Conservation (phyloP, 2,888 invertebrate species). For the Drosophila quinaria region DNA sequence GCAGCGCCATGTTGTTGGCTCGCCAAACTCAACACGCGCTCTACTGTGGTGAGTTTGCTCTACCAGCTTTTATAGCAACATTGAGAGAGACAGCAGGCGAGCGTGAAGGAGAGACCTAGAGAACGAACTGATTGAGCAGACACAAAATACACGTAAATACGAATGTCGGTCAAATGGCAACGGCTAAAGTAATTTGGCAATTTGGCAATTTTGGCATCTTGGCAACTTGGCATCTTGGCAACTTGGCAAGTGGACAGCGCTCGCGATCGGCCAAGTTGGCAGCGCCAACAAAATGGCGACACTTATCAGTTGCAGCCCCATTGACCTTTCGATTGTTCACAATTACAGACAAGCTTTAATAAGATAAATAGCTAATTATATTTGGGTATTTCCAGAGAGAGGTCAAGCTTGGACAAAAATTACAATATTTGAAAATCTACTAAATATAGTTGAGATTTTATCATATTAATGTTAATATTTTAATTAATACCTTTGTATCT, state of each 20-base stretch:
- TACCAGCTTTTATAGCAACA: conserved; percentile 64
- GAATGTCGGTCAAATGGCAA: conserved; percentile 51
- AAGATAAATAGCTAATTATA: neutral
- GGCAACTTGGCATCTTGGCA: conserved; percentile 6
- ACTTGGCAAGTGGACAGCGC: conserved; percentile 26
- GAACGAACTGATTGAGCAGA: neutral
- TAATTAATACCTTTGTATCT: too few species aligned
- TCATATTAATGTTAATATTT: too few species aligned
- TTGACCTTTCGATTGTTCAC: conserved; percentile 1
- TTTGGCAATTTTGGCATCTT: conserved; percentile 11
- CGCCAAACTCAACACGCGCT: conserved; percentile 44
- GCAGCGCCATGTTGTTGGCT: conserved; percentile 62
- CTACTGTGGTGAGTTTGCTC: conserved; percentile 53
- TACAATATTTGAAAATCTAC: too few species aligned
- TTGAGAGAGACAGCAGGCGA: neutral
- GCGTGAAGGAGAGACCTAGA: neutral
- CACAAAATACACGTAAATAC: conserved; percentile 5
- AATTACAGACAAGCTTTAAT: neutral
- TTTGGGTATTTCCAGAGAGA: neutral
- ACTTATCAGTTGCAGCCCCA: neutral
- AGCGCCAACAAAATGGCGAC: conserved; percentile 46
- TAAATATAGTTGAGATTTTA: too few species aligned
- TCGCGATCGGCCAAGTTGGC: conserved; percentile 18
- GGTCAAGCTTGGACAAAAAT: too few species aligned
- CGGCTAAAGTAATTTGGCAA: conserved; percentile 19